Conservation (phyloP, 2,113 vertebrate species). For the Muntiacus muntjak region DNA sequence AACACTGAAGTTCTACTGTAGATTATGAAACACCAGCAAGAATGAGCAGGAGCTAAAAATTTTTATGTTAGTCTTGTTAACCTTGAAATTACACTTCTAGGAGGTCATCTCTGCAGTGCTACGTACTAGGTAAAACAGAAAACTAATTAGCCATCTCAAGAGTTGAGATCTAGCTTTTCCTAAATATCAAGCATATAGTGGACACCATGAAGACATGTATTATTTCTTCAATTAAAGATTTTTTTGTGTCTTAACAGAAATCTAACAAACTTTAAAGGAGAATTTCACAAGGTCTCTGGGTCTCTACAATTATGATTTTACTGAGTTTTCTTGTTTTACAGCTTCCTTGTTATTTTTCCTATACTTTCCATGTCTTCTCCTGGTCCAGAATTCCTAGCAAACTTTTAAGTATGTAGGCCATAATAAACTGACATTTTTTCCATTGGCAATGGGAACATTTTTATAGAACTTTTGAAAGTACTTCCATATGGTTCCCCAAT, state of each 20-base stretch:
- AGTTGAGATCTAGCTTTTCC: neutral
- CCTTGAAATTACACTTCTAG: neutral
- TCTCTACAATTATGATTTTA: neutral
- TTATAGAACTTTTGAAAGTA: neutral
- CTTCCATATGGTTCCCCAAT: neutral
- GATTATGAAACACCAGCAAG: slow-evolving; percentile 32
- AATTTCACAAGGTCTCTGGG: neutral
- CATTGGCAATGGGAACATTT: neutral
- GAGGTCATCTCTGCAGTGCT: neutral
- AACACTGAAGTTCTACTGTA: slow-evolving; percentile 43
- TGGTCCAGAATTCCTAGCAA: neutral
- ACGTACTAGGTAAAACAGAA: slow-evolving; percentile 2
- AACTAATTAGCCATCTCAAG: slow-evolving; percentile 3
- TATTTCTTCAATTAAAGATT: neutral
- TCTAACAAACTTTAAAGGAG: neutral
- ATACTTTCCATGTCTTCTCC: neutral
- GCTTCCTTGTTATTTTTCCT: neutral
- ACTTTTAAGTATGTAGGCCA: neutral
- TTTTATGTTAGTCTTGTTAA: neutral
- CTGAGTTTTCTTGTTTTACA: neutral
- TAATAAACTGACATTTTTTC: neutral
- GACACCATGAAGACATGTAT: neutral
- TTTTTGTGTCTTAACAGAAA: neutral
- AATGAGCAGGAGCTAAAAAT: neutral
- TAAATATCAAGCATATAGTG: neutral